Conservation (phyloP, 2,888 invertebrate genomes). For the Atrina japonica region DNA sequence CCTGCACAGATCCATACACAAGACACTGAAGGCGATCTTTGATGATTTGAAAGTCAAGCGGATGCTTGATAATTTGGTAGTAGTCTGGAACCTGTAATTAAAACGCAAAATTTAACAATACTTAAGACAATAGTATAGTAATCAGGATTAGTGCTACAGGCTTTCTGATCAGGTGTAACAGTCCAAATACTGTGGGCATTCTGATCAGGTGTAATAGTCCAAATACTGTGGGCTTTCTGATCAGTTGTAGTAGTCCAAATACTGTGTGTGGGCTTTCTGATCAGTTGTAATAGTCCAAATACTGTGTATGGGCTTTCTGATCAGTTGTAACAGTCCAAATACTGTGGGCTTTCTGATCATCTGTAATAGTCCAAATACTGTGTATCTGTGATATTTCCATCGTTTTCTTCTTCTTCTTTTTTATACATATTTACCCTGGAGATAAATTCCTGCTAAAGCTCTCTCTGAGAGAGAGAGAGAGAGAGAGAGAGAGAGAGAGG, state of each 20-base stretch:
- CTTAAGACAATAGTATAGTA: background rate
- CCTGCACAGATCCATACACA: slow-evolving; percentile 71
- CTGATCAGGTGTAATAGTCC: background rate
- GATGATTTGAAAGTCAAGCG: slow-evolving; percentile 97
- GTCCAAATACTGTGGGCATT: background rate
- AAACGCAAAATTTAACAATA: background rate
- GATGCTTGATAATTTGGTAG: slow-evolving; percentile 95
- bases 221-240: background rate
- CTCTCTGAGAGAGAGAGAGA: no score
- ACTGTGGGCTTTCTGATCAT: background rate
- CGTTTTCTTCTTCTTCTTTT: no score
- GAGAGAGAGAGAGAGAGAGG: no score
- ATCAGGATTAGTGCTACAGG: background rate
- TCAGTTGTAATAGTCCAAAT: background rate
- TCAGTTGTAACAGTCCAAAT: background rate
- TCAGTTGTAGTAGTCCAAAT: background rate
- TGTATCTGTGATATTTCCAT: no score
- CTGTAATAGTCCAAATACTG: background rate
- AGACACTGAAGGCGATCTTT: slow-evolving; percentile 85
- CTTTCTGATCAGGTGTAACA: background rate
- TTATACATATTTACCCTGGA: no score
- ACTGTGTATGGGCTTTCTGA: background rate
- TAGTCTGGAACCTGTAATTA: slow-evolving; percentile 94
- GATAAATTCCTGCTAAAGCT: no score
- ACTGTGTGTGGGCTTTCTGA: background rate